Evolutionary conservation across 2,113 vertebrate species (phyloP), one percentile per base, ranked within the genome.

Genomic region (Mormoops blainvillei): DNA sequence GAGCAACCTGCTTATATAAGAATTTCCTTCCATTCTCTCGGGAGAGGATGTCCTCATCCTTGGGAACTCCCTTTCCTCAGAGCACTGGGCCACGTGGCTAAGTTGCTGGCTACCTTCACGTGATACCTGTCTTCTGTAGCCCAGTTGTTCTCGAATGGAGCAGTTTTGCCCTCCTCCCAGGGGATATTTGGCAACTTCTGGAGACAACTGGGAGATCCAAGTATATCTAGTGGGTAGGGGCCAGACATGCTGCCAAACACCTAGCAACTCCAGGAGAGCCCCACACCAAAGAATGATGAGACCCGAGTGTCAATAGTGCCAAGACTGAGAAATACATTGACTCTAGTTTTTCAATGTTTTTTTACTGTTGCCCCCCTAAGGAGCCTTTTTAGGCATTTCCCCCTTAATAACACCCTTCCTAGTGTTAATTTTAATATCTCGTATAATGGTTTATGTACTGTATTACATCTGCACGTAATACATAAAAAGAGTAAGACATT

Each of bases 351-450:
- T 74, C 52, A 38, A 1, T 7, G 43, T n/a, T 19, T 65, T 31
- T 71, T 24, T 2, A 33, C 65, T 71, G 58, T 50, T 81, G 18
- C 18, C 41, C 12, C 20, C 19, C 4, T n/a, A 48, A 38, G 33
- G 63, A 52, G 43, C 7, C 4, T 22, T 84, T 84, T 70, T 41
- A 74, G 63, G 43, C 1, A 24, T 31, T 43, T 81, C 28, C 5
- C 2, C 41, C 12, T 38, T 38, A 36, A 36, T 31, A 85, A 88
- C 2, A 67, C 9, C 24, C 3, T 82, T 50, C 31, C 24, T 13
- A 41, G 5, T 85, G 76, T n/a, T n/a, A 91, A 86, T 91, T 88
- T 90, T 85, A 94, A 56, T 85, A 36, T 54, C 58, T 61, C 19
- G 45, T 45, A 38, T 45, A 73, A 77, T 56, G 4, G 38, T 70